Evolutionary conservation across 2,113 vertebrate genomes (phyloP), one percentile per base, ranked within the genome.

Genomic region (Microcebus ravelobensis): DNA sequence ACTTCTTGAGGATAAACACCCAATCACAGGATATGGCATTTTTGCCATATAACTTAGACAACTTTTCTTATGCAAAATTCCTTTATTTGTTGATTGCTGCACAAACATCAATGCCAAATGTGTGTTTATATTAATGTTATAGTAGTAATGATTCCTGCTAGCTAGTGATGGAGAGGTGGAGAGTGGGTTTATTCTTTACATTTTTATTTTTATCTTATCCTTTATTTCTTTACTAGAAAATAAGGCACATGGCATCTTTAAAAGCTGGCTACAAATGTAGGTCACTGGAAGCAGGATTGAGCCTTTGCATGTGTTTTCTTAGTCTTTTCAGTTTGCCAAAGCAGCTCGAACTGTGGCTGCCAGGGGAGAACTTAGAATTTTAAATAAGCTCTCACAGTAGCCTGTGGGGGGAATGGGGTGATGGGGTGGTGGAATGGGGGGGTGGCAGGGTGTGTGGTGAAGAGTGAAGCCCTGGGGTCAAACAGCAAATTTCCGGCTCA

Each of bases 181-280:
- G 29, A 39, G 59, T 36, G 71, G 34, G 36, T 68, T 93, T 76
- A 73, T 34, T 85, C 57, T 74, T 70, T 81, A 77, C n/a, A 55
- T 70, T 86, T 90, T 77, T 21, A 68, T 81, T 77, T 95, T 88
- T 50, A 68, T 68, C 68, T 95, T 89, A 68, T 52, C 77, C 70
- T 90, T 42, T 77, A 85, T 95, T 95, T 90, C n/a, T 52, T 90
- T 34, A 4, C 83, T 93, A 76, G 80, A 94, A 97, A 97, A 94
- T 83, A 92, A 94, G 76, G 90, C 93, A 76, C 93, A 96, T 65
- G 87, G 65, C 86, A 91, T 96, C 83, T 95, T 95, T 83, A 74
- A 90, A 96, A 95, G 80, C 89, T 96, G 94, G 95, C 96, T 90
- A 93, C 74, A 90, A 98, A 98, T 98, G 95, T 97, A 97, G 98